Evolutionary conservation across 2,113 vertebrate genomes (phyloP).

Genomic region (Pampusana beccarii): DNA sequence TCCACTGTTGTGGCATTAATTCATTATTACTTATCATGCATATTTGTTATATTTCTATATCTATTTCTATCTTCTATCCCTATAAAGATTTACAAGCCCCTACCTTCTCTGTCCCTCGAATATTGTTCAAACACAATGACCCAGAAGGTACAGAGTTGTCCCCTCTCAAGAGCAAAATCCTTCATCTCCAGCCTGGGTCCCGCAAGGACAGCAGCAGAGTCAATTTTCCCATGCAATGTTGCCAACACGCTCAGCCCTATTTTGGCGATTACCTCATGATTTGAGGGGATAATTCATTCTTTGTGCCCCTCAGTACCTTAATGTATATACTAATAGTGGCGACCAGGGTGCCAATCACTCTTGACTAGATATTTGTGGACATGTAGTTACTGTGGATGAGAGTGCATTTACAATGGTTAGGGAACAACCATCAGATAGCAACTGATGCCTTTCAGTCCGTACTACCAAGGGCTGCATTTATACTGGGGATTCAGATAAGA

Average conservation of each 20-base stretch:
- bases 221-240: slow-evolving; percentile 53
- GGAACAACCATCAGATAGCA: neutral
- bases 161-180: slow-evolving; percentile 8
- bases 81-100: neutral
- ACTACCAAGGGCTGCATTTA: neutral
- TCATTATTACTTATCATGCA: neutral
- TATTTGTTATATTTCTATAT: neutral
- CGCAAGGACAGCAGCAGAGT: neutral
- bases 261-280: slow-evolving; percentile 53
- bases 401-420: slow-evolving; percentile 44
- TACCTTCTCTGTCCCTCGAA: neutral
- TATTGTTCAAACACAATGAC: neutral
- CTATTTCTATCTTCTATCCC: neutral
- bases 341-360: slow-evolving; percentile 59
- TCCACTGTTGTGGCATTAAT: neutral
- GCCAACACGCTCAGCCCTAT: slow-evolving; percentile 37
- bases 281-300: slow-evolving; percentile 57
- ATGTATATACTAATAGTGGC: slow-evolving; percentile 38
- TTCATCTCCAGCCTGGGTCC: slow-evolving; percentile 12
- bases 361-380: slow-evolving; percentile 52
- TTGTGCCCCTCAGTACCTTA: slow-evolving; percentile 39
- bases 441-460: slow-evolving; percentile 17
- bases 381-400: slow-evolving; percentile 26
- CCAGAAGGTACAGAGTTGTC: neutral
- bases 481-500: slow-evolving; percentile 4